Evolutionary conservation across 2,888 invertebrate species (phyloP).

Genomic region (Colletes collaris): DNA sequence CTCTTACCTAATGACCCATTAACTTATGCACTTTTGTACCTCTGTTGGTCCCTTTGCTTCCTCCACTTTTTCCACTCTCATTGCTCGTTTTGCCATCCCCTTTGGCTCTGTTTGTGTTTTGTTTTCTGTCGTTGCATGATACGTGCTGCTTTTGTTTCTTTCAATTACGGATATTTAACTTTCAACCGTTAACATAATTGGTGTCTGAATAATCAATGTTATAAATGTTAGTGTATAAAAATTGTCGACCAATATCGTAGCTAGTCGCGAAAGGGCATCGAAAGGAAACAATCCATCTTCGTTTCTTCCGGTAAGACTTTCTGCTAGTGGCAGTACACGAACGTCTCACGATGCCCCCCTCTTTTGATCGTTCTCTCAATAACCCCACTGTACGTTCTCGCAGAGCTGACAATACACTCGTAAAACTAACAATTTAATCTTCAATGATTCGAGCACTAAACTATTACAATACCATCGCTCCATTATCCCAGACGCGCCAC

Average conservation of each 20-base stretch:
- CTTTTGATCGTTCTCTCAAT: not conserved
- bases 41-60: constrained; percentile 7
- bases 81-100: constrained; percentile 17
- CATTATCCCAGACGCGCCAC: constrained; percentile 40
- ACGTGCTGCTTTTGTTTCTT: not conserved
- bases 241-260: too few relatives aligned
- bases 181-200: not conserved
- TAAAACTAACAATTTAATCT: constrained; percentile 53
- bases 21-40: constrained; percentile 37
- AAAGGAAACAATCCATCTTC: constrained; percentile 2
- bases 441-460: constrained; percentile 41
- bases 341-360: not conserved
- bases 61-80: constrained; percentile 4
- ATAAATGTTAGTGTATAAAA: too few relatives aligned
- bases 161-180: constrained; percentile 5
- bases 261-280: not conserved
- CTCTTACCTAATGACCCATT: constrained; percentile 41
- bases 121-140: not conserved
- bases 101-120: not conserved
- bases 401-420: constrained; percentile 38
- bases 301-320: not conserved
- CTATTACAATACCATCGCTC: constrained; percentile 42
- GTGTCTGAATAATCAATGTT: too few relatives aligned
- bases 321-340: not conserved
- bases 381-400: constrained; percentile 1